Base-by-base conservation (phyloP, 2,888 invertebrate species). In the Lissocephala sabroskyi region DNA sequence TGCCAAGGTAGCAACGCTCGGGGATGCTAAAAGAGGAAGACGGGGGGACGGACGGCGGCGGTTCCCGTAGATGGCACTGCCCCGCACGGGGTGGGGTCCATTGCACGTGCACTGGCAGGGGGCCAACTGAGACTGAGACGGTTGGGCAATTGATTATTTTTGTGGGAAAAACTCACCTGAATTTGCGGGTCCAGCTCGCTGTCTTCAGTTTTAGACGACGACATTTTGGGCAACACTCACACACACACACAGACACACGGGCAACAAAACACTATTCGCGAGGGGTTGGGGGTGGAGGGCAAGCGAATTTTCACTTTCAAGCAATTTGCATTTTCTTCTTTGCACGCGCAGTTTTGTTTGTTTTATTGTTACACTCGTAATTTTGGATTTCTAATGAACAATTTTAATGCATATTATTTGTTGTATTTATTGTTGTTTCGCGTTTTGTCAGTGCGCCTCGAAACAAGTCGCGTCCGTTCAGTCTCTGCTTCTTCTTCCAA, bases 101-200 rank as follows among this genome's bases (percentile, higher is more conserved):
- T 23, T 23, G 16, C 64, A 61, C 49, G 51, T 61, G 58, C 17
- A 47, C 32, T 55, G 39, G 37, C 18, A 32, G 33, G 30, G 16
- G 23, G 23, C 4, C 3, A 23, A 23, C 23, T 23, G n/a, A n/a
- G n/a, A 23, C 4, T 23, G 7, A 23, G 23, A 7, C 4, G 23
- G 30, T 35, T 16, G 14, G 6, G 7, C 14, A 9, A 7, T 5
- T 23, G 23, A 7, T 23, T 7, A 23, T 5, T 5, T 39, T 29
- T 40, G n/a, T 32, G 7, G n/a, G 37, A 28, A 18, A 17, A 17
- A 49, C 70, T 80, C 52, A 82, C 82, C 83, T 83, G 83, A 67
- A 82, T 82, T 56, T 81, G 83, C 64, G 83, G 83, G 73, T 83
- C 83, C 77, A 82, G 77, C 61, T 82, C 82, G 67, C 74, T 65